Evolutionary conservation across 2,797 vertebrate species (phyloP), one percentile per base, ranked within the genome.

Genomic region (Oreochromis mossambicus): DNA sequence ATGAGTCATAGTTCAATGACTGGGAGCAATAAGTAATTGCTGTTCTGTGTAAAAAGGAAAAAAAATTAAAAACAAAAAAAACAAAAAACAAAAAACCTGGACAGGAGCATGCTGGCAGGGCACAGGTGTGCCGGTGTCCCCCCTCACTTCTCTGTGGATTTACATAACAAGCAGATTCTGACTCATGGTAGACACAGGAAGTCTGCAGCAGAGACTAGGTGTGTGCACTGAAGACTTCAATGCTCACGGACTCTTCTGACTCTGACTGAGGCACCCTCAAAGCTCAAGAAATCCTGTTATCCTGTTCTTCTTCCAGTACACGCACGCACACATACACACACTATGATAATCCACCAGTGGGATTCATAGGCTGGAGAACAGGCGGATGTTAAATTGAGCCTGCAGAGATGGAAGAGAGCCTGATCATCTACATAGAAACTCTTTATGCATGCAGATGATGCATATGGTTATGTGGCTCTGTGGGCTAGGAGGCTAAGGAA

Each of bases 131-230:
- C 77, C 48, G 77, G 51, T 78, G 77, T 41, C 78, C 70, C 56
- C 58, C 70, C 6, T 81, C 54, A 32, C 76, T 66, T 4, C 41
- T 87, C 38, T 19, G 21, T 86, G 61, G 50, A 48, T 63, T 93
- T 92, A 86, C 70, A 79, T 88, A 92, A 92, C 54, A 66, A 24
- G 17, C 84, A 83, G 58, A 68, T 82, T 86, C 79, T 93, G 91
- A 93, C 63, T 92, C 92, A 92, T 5, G 52, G 78, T n/a, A 86
- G 87, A 91, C 77, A 83, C 87, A 86, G 92, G 88, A 92, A 88
- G 81, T 93, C 85, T 66, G 50, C 81, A 77, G 83, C 24, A 41
- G 13, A 86, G 85, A 82, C 38, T 21, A 54, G 15, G 79, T 80
- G 70, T 83, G 46, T 50, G 52, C 48, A 38, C 41, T 29, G 4